Conservation (phyloP, 2,888 invertebrate genomes). For the Eupithecia pulchellata region DNA sequence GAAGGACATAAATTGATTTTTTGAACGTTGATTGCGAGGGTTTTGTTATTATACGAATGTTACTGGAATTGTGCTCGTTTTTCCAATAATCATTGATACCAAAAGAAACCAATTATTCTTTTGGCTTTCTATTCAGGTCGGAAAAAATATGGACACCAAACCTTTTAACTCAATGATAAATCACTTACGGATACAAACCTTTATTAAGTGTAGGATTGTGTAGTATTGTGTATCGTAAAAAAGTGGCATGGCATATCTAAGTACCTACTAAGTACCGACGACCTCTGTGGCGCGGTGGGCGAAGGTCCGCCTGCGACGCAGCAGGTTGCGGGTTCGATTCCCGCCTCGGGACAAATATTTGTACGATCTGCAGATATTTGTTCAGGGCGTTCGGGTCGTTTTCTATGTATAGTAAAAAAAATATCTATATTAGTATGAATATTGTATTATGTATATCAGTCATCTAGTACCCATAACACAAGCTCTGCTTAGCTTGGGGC, state of each 20-base stretch:
- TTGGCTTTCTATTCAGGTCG: background rate
- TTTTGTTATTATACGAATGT: background rate
- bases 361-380: too few species aligned
- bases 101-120: background rate
- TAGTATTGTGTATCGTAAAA: background rate
- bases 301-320: too few species aligned
- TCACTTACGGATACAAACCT: background rate
- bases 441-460: too few species aligned
- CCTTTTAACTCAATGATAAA: constrained; percentile 9
- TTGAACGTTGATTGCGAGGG: constrained; percentile 12
- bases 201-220: background rate
- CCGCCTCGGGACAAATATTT: too few species aligned
- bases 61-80: background rate
- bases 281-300: too few species aligned
- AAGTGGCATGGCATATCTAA: background rate
- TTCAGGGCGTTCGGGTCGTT: too few species aligned
- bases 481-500: too few species aligned
- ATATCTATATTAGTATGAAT: too few species aligned
- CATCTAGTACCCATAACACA: too few species aligned
- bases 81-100: background rate
- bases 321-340: too few species aligned
- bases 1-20: constrained; percentile 29
- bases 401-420: too few species aligned
- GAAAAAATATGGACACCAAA: background rate
- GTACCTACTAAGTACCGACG: background rate